Percentiles rank a stretch among this genome's conserved stretches.
Evolutionary conservation across 2,797 vertebrate genomes (phyloP).

Genomic region (Podarcis siculus): DNA sequence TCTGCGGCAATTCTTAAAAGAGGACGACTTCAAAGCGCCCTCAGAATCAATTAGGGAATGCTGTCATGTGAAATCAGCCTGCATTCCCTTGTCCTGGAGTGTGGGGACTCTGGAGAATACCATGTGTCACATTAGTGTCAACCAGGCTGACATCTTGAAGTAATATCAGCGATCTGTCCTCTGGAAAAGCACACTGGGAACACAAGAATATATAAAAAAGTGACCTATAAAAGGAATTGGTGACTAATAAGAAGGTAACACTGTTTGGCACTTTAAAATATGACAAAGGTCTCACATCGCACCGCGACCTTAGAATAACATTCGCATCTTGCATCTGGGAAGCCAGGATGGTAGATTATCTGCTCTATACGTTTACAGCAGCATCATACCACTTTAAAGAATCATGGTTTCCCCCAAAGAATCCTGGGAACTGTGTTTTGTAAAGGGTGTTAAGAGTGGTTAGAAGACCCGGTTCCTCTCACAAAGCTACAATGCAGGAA

Average conservation of each 20-base stretch:
- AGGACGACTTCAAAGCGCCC: neutral
- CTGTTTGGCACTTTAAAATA: neutral
- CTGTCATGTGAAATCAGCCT: neutral
- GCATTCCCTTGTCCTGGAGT: neutral
- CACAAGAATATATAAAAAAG: neutral
- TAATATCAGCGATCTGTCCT: constrained; percentile 2
- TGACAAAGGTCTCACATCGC: neutral
- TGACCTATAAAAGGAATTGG: neutral
- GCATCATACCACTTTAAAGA: no score
- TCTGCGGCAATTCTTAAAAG: neutral
- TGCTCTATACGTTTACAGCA: no score
- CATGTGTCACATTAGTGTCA: constrained; percentile 7
- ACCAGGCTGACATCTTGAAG: constrained; percentile 14
- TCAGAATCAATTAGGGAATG: constrained; percentile 11
- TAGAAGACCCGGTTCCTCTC: no score
- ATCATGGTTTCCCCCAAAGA: no score
- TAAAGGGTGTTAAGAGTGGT: no score
- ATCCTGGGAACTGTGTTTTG: no score
- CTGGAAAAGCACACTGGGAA: neutral
- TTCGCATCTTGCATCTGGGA: neutral
- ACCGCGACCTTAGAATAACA: neutral
- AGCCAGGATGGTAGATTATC: neutral
- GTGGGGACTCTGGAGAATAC: constrained; percentile 23
- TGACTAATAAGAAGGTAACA: constrained; percentile 1
- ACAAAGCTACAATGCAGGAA: no score